Evolutionary conservation across 2,113 vertebrate genomes (phyloP), one percentile per base, ranked within the genome.

Genomic region (Scortum barcoo): DNA sequence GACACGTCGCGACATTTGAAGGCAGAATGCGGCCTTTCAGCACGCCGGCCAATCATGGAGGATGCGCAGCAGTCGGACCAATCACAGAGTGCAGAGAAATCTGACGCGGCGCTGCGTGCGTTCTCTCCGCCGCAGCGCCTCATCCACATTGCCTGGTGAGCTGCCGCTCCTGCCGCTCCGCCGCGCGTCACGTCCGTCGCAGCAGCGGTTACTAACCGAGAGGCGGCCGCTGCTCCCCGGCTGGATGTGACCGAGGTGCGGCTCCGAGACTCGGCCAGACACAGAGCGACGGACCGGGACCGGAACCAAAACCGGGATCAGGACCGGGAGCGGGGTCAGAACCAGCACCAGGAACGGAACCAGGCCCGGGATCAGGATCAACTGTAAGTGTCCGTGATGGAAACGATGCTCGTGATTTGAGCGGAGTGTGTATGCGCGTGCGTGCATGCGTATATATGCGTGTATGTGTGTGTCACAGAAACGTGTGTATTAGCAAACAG

Each of bases 181-280:
- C 65, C 7, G 72, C 42, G 75, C 57, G 10, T 33, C 46, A 7
- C n/a, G 7, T 30, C 36, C 46, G 48, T 36, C 50, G 44, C 82
- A 5, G 72, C 74, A 40, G 86, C 76, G 72, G 70, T 71, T 48
- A 63, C 71, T 54, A 48, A 48, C 62, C 65, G 79, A 66, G 76
- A 19, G 44, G 33, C 73, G 8, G 86, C 84, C 62, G 81, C 78
- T 33, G 87, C 85, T 68, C 81, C 83, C 81, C 81, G 83, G 77
- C 76, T 86, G 73, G 91, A 91, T 93, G 92, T 91, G 90, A 91
- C 86, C 50, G 89, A 92, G 88, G 85, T 77, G 92, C 93, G 81
- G 92, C 38, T 66, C 72, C 30, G 62, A 81, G 60, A 40, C 74
- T 28, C 65, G 16, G 0, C 71, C n/a, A n/a, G n/a, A n/a, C n/a